Percentiles rank a stretch among this genome's conserved stretches.
Evolutionary conservation across 2,888 invertebrate genomes (phyloP).

Genomic region (Heliconius hortense): DNA sequence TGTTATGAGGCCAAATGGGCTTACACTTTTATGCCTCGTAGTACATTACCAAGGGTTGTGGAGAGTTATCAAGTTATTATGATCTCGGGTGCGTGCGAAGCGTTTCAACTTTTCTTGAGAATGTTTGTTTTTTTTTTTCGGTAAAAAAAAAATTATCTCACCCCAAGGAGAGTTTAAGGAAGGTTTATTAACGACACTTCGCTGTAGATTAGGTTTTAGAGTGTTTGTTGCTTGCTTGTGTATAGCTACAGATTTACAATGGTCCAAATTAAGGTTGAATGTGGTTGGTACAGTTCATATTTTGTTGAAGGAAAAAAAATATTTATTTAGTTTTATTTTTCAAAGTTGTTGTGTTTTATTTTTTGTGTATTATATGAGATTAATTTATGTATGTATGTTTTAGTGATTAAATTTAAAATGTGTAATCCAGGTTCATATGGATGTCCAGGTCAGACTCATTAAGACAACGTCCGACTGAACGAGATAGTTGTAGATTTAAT

Average conservation of each 20-base stretch:
- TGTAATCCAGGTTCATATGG: too few relatives aligned
- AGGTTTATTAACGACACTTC: slow-evolving; percentile 75
- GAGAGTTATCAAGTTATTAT: slow-evolving; percentile 41
- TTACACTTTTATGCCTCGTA: slow-evolving; percentile 39
- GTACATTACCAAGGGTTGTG: slow-evolving; percentile 39
- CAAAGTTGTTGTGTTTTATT: too few relatives aligned
- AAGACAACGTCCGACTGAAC: too few relatives aligned
- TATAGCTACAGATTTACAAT: slow-evolving; percentile 35
- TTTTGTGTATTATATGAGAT: too few relatives aligned
- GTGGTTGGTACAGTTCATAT: background rate
- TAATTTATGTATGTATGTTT: too few relatives aligned
- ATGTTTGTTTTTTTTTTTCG: slow-evolving; percentile 64
- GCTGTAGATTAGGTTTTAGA: slow-evolving; percentile 49
- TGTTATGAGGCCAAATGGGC: slow-evolving; percentile 38
- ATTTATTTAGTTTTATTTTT: background rate
- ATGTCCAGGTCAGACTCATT: too few relatives aligned
- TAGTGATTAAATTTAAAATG: too few relatives aligned
- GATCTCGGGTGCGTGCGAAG: slow-evolving; percentile 39
- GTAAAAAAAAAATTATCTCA: slow-evolving; percentile 62
- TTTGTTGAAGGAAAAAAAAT: background rate
- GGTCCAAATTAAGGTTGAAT: slow-evolving; percentile 17
- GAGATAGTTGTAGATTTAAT: too few relatives aligned
- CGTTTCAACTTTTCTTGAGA: slow-evolving; percentile 36
- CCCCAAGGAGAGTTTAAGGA: slow-evolving; percentile 67
- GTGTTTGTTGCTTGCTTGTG: slow-evolving; percentile 40